Percentiles rank a stretch among this genome's conserved stretches.
Conservation (phyloP, 2,113 vertebrate species). For the Hipposideros armiger region DNA sequence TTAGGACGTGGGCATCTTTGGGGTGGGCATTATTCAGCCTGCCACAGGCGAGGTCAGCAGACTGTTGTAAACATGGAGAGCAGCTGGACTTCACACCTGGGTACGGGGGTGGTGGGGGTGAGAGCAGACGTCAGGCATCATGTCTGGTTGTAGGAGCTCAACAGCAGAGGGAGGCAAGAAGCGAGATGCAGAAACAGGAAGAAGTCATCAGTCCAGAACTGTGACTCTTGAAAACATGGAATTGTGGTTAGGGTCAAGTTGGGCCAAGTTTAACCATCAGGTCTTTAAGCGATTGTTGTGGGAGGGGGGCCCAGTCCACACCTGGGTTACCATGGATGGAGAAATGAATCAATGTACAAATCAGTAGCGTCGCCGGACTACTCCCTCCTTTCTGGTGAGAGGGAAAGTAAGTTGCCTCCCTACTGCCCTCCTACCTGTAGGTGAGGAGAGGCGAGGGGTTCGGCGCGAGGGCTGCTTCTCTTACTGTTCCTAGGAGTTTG, state of each 20-base stretch:
- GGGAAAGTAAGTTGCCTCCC: background rate
- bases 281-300: background rate
- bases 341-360: too few relatives aligned
- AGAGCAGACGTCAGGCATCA: fast-evolving
- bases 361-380: fast-evolving
- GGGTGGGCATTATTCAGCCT: background rate
- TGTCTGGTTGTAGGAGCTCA: background rate
- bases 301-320: background rate
- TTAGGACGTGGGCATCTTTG: background rate
- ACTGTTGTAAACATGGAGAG: background rate
- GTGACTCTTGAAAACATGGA: background rate
- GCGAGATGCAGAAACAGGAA: background rate
- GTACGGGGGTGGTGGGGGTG: fast-evolving
- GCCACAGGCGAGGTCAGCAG: background rate
- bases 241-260: background rate
- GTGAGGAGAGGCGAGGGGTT: fast-evolving
- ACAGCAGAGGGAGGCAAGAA: background rate
- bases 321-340: background rate
- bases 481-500: too few relatives aligned
- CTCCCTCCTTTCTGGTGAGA: background rate
- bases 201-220: fast-evolving
- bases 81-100: fast-evolving
- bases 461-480: background rate
- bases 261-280: background rate
- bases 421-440: fast-evolving